Conservation (phyloP, 2,113 vertebrate genomes). For the Rhea americana region DNA sequence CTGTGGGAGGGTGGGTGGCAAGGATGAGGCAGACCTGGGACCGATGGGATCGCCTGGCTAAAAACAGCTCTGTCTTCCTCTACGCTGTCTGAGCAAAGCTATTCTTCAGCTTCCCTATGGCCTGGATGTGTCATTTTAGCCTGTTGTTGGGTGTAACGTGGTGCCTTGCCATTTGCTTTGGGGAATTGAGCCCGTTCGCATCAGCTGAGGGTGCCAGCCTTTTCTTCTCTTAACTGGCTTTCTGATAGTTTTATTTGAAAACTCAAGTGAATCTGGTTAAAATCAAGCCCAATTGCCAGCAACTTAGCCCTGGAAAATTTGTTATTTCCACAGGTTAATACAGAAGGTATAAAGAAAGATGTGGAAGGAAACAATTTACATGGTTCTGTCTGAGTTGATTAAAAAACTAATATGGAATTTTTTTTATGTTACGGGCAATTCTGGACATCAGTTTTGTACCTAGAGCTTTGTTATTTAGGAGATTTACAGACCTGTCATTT, state of each 20-base stretch:
- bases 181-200: not conserved
- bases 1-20: not conserved
- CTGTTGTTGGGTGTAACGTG: not conserved
- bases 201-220: not conserved
- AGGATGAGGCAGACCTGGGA: no score
- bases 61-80: not conserved
- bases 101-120: not conserved
- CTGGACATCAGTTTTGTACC: not conserved
- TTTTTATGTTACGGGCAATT: not conserved
- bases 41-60: not conserved
- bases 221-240: not conserved
- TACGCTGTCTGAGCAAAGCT: not conserved
- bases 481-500: not conserved
- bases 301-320: not conserved
- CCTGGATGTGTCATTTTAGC: not conserved
- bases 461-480: not conserved
- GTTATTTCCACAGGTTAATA: not conserved
- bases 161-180: not conserved
- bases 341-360: not conserved
- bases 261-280: not conserved
- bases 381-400: not conserved
- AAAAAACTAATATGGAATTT: not conserved
- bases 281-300: slow-evolving; percentile 9
- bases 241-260: not conserved
- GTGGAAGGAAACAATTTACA: not conserved